A percentile compares a stretch with the other conserved stretches of the same genome.
These are phyloP conservation scores for Dicentrarchus labrax DNA, from an alignment of 2,113 vertebrate genomes.

Conservation along the genomic window DNA sequence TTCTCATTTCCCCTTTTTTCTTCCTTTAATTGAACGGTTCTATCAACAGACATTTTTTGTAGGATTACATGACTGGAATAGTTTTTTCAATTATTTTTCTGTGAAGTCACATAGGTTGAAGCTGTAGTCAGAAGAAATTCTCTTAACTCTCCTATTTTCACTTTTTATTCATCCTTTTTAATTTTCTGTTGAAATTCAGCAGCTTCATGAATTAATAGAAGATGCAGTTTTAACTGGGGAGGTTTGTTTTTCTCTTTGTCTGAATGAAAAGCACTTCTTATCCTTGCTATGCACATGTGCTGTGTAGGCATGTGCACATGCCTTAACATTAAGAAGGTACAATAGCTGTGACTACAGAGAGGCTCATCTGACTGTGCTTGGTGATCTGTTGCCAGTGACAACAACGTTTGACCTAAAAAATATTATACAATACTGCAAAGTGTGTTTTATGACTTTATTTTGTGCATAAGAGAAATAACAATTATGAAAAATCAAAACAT, in stretches of 20 bases:
- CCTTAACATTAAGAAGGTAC: conserved; percentile 75
- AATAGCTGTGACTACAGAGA: conserved; percentile 59
- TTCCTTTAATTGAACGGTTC: conserved; percentile 22
- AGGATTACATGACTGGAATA: conserved; percentile 9
- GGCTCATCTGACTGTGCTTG: conserved; percentile 51
- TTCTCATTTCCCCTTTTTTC: conserved; percentile 2
- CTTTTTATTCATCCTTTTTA: conserved; percentile 20
- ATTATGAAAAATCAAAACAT: conserved; percentile 18
- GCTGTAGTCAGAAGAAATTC: conserved; percentile 15
- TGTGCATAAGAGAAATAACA: conserved; percentile 47
- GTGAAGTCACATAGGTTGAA: conserved; percentile 27
- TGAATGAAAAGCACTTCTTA: conserved; percentile 60
- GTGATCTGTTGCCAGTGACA: conserved; percentile 35
- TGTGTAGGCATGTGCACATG: conserved; percentile 73
- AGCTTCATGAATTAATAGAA: conserved; percentile 39
- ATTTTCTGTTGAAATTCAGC: conserved; percentile 24
- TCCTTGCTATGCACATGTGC: conserved; percentile 74
- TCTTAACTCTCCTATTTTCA: conserved; percentile 10
- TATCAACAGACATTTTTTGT: conserved; percentile 38
- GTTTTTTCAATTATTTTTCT: conserved; percentile 29
- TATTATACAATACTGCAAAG: conserved; percentile 36
- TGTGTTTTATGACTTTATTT: conserved; percentile 50
- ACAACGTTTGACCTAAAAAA: conserved; percentile 38
- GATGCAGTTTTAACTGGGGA: background rate
- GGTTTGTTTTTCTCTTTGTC: conserved; percentile 33